These are phyloP conservation scores for Neogobius melanostomus DNA, from an alignment of 2,113 vertebrate genomes.

Conservation along the genomic window DNA sequence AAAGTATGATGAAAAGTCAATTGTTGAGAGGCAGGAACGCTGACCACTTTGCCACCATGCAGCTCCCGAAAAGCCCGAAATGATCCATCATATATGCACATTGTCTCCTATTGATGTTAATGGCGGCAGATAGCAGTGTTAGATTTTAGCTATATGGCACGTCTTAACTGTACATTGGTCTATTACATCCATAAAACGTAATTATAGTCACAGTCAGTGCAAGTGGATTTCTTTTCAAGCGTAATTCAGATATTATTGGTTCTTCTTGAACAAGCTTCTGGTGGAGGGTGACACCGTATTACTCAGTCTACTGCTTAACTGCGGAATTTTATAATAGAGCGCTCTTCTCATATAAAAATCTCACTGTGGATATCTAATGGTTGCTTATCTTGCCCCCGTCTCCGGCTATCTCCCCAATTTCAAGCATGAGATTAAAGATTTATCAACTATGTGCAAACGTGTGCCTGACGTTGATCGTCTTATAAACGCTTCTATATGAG, in stretches of 20 bases:
- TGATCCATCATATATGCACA: neutral
- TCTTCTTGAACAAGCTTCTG: conserved; percentile 46
- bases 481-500: conserved; percentile 42
- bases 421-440: conserved; percentile 60
- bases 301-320: conserved; percentile 42
- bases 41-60: neutral
- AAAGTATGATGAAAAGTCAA: neutral
- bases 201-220: conserved; percentile 58
- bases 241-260: conserved; percentile 67
- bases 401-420: conserved; percentile 52
- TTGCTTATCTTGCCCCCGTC: conserved; percentile 35
- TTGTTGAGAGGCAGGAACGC: conserved; percentile 4
- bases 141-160: conserved; percentile 38
- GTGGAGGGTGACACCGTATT: conserved; percentile 19
- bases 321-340: conserved; percentile 51
- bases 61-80: neutral
- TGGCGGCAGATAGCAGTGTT: neutral
- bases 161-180: conserved; percentile 59
- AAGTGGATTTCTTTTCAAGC: conserved; percentile 47
- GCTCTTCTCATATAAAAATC: conserved; percentile 9
- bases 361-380: conserved; percentile 42
- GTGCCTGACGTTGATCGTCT: conserved; percentile 37
- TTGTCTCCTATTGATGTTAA: neutral
- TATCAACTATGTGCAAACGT: conserved; percentile 63
- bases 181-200: conserved; percentile 68